Conservation (phyloP, 2,113 vertebrate genomes). For the Ahaetulla prasina region DNA sequence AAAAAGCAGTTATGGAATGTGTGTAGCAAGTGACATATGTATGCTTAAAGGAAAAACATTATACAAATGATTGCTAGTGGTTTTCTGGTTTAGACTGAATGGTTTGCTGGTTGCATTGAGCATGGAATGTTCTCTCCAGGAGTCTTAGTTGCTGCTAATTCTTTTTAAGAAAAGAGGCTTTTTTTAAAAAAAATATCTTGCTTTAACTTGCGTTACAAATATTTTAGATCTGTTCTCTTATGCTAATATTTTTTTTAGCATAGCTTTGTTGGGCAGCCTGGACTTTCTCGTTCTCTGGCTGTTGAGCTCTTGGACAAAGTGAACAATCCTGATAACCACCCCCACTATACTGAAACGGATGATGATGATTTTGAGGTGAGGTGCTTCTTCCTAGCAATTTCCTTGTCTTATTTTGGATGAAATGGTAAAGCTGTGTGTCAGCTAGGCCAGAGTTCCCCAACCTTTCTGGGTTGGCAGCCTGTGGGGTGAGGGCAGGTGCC, state of each 20-base stretch:
- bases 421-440: neutral
- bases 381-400: neutral
- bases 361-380: constrained; percentile 93
- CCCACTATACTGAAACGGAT: constrained; percentile 82
- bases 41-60: neutral
- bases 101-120: neutral
- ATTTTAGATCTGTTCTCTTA: neutral
- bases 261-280: constrained; percentile 81
- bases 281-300: constrained; percentile 84
- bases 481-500: too few relatives aligned
- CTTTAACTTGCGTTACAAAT: neutral
- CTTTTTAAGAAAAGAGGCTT: neutral
- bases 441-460: too few relatives aligned
- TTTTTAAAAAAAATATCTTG: neutral
- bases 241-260: constrained; percentile 69
- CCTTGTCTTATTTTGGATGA: neutral
- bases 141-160: neutral
- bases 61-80: neutral
- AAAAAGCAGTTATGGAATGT: neutral
- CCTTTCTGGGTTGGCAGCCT: too few relatives aligned
- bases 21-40: neutral
- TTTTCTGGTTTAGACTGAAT: neutral
- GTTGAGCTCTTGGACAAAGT: constrained; percentile 92
- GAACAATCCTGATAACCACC: constrained; percentile 91
- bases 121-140: neutral